These are phyloP conservation scores for Sebastes ruberrimus DNA, from an alignment of 2,797 vertebrate genomes.

Conservation along the genomic window DNA sequence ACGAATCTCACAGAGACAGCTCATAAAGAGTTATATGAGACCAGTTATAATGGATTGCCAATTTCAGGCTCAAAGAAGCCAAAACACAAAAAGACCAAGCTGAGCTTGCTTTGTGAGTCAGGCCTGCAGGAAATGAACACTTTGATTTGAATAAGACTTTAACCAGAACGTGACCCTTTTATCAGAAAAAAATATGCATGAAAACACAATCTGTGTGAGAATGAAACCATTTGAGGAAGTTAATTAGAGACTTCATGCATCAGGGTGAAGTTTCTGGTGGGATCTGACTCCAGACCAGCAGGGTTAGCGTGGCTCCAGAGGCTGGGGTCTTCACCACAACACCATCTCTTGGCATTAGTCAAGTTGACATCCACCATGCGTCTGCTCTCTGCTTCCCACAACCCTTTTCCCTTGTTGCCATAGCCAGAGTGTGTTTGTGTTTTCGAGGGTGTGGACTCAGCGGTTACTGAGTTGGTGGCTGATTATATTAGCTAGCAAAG, in stretches of 20 bases:
- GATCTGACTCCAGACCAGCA: slow-evolving; percentile 43
- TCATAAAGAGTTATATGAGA: not conserved
- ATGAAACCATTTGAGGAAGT: slow-evolving; percentile 8
- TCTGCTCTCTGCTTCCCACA: slow-evolving; percentile 58
- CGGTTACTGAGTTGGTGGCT: slow-evolving; percentile 56
- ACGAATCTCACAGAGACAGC: slow-evolving; percentile 4
- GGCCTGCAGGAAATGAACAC: not conserved
- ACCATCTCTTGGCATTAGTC: slow-evolving; percentile 29
- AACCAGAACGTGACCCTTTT: not conserved
- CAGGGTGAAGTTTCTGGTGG: not conserved
- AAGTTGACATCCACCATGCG: slow-evolving; percentile 6
- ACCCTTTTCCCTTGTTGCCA: slow-evolving; percentile 46
- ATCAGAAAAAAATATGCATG: not conserved
- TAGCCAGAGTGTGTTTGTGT: slow-evolving; percentile 63
- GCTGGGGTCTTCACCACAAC: slow-evolving; percentile 16
- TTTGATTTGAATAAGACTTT: not conserved
- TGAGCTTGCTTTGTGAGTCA: not conserved
- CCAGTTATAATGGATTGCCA: not conserved
- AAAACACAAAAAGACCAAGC: not conserved
- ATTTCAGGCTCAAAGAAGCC: slow-evolving; percentile 12
- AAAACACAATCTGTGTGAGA: slow-evolving; percentile 27
- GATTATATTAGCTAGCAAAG: slow-evolving; percentile 59
- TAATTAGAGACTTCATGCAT: slow-evolving; percentile 29
- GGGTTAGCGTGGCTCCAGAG: slow-evolving; percentile 34
- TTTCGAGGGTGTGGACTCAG: slow-evolving; percentile 54